phyloP scores from a whole-genome alignment of 1,140 invertebrate genomes.

The Sarcophaga peregrina region DNA sequence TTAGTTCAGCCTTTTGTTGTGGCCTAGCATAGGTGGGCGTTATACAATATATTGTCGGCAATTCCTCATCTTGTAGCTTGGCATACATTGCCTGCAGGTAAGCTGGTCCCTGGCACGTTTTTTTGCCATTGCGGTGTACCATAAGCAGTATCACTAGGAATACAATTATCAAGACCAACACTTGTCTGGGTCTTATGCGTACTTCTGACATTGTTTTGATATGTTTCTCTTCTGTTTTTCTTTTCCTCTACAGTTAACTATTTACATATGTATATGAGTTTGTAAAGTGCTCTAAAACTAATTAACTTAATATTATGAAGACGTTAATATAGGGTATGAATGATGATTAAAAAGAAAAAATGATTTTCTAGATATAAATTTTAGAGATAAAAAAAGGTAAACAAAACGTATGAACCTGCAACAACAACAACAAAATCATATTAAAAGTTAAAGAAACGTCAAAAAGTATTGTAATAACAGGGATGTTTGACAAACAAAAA shows the following conservation, averaged over 20 bases:
- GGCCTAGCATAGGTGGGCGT: slow-evolving; percentile 92
- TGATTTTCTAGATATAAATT: slow-evolving; percentile 1
- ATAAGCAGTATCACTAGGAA: slow-evolving; percentile 59
- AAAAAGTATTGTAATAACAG: too few relatives aligned
- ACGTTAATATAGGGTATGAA: background rate
- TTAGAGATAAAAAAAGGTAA: slow-evolving; percentile 12
- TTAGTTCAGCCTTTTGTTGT: slow-evolving; percentile 95
- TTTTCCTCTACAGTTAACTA: background rate
- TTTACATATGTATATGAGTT: background rate
- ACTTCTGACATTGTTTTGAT: slow-evolving; percentile 57
- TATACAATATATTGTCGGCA: slow-evolving; percentile 84
- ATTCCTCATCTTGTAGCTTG: slow-evolving; percentile 58
- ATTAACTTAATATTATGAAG: background rate
- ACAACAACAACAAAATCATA: background rate
- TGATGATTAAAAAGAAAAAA: background rate
- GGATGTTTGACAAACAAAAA: too few relatives aligned
- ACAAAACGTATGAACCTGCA: background rate
- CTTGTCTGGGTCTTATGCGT: slow-evolving; percentile 61
- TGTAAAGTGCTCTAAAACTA: background rate
- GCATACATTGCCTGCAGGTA: slow-evolving; percentile 65
- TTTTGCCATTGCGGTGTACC: slow-evolving; percentile 60
- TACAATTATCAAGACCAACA: slow-evolving; percentile 59
- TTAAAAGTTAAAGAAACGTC: too few relatives aligned
- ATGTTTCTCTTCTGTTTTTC: background rate
- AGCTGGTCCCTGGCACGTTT: slow-evolving; percentile 57